These are phyloP conservation scores for Eupsilia transversa DNA, from an alignment of 2,888 invertebrate species.

Conservation along the genomic window DNA sequence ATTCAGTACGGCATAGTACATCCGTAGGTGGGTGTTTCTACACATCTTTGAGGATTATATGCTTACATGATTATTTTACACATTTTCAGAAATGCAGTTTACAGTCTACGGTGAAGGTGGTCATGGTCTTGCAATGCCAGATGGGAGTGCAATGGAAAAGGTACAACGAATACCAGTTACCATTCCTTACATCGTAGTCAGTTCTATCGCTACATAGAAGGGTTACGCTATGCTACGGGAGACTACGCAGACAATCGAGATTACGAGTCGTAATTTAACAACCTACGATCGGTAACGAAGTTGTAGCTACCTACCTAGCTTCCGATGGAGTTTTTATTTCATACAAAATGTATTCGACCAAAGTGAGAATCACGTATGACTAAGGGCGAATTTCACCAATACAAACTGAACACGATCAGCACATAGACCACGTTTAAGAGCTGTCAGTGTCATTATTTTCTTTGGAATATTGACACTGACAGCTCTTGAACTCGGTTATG, in stretches of 20 bases:
- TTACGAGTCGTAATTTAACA: background rate
- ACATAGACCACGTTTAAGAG: no score
- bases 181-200: background rate
- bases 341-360: background rate
- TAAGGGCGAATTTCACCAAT: no score
- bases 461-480: no score
- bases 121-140: constrained; percentile 94
- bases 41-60: background rate
- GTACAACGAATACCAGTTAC: constrained; percentile 64
- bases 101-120: constrained; percentile 94
- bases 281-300: background rate
- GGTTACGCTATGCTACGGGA: background rate
- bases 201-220: background rate
- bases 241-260: background rate
- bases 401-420: no score
- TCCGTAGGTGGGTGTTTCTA: constrained; percentile 72
- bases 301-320: background rate
- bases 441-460: no score
- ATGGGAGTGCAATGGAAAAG: constrained; percentile 94
- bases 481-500: no score
- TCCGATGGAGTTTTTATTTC: background rate
- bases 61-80: constrained; percentile 11
- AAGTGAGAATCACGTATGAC: background rate
- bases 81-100: constrained; percentile 87
- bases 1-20: background rate